Evolutionary conservation across 1,140 invertebrate genomes (phyloP), one percentile per base, ranked within the genome.

Genomic region (Tachypleus tridentatus): DNA sequence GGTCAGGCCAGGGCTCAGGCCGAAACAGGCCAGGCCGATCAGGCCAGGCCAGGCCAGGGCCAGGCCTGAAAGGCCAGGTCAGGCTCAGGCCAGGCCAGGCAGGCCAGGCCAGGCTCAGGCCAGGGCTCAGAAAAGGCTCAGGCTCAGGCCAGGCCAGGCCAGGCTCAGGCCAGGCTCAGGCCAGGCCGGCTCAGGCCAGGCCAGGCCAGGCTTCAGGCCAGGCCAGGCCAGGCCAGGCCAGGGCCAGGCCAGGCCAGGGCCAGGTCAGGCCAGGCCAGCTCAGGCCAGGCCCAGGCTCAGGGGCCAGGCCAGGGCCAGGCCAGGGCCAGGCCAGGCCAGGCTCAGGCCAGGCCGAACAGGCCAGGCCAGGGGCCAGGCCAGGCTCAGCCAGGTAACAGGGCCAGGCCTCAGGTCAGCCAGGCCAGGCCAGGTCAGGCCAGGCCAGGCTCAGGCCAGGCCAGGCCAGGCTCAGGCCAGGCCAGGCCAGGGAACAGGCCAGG

Each of bases 381-480:
- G 63, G 58, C 58, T 61, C 49, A 57, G 8, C 56, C 68, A 56
- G 60, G 47, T 59, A 66, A 49, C 65, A 56, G 65, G 69, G 64
- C 64, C 65, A 64, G 70, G 69, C 70, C 67, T 64, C 69, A 70
- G 70, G 59, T 57, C 63, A 69, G 70, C 63, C 63, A 68, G 67
- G 68, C 70, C 64, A 69, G 64, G 70, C 63, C 65, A 65, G 63
- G 69, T 69, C 69, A 70, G 69, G 69, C 69, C 69, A 69, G 68
- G 68, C 68, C 69, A 70, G 67, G 69, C 66, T n/a, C 69, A 69
- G 67, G 68, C 66, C 69, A 70, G 69, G 69, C 69, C 69, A 70
- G 69, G 69, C 69, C 69, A 70, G 69, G 69, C 69, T 64, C 70
- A 69, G 69, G 68, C 69, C 70, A n/a, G n/a, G n/a, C n/a, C n/a